Conservation (phyloP, 2,888 invertebrate species). For the Diarsia dahlii region DNA sequence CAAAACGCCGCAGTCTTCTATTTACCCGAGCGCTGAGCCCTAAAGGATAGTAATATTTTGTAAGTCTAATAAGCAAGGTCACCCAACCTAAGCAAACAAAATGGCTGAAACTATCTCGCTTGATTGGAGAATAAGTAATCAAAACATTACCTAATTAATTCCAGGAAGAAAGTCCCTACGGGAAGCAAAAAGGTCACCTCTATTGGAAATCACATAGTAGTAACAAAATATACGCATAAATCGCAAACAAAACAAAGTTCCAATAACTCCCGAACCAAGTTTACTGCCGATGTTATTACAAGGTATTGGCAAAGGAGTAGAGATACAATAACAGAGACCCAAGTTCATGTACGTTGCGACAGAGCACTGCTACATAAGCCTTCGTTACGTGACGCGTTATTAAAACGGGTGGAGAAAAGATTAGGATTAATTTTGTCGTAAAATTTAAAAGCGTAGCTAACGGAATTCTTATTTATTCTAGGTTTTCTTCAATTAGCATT, state of each 20-base stretch:
- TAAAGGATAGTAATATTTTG: background rate
- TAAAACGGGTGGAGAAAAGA: background rate
- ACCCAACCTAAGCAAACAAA: slow-evolving; percentile 14
- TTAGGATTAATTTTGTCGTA: background rate
- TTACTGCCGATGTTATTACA: slow-evolving; percentile 41
- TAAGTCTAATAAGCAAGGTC: background rate
- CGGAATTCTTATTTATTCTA: background rate
- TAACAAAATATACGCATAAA: slow-evolving; percentile 39
- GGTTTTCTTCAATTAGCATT: background rate
- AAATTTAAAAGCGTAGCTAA: background rate
- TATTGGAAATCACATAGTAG: slow-evolving; percentile 27
- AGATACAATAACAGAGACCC: slow-evolving; percentile 14
- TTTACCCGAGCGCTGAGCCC: background rate
- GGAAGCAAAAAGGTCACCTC: slow-evolving; percentile 18
- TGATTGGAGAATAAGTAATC: slow-evolving; percentile 34
- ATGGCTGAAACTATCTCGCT: slow-evolving; percentile 1
- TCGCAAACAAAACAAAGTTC: slow-evolving; percentile 46
- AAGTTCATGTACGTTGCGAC: background rate
- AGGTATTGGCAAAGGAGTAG: slow-evolving; percentile 20
- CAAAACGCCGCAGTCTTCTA: background rate
- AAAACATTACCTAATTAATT: slow-evolving; percentile 36
- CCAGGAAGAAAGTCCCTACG: background rate
- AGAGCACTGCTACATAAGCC: background rate
- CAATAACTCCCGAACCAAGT: slow-evolving; percentile 40
- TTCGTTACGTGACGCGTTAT: background rate